A percentile compares a stretch with the other conserved stretches of the same genome.
phyloP scores from a whole-genome alignment of 1,140 invertebrate species.

The Microplitis demolitor region DNA sequence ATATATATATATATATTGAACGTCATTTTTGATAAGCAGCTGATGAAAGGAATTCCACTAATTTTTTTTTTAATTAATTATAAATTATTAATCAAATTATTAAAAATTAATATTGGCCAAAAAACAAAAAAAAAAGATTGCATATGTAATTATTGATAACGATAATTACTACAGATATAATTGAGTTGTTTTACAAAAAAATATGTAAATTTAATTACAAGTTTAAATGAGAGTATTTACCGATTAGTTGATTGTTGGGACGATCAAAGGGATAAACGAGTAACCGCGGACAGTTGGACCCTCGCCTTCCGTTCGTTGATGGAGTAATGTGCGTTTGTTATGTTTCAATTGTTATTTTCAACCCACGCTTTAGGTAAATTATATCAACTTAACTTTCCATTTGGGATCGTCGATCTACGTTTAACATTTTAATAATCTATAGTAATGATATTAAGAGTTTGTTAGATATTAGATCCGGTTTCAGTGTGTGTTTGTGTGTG shows the following conservation, averaged over 20 bases:
- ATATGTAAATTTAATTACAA: constrained; percentile 10
- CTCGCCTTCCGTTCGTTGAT: constrained; percentile 53
- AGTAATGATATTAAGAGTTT: no score
- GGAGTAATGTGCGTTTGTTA: constrained; percentile 56
- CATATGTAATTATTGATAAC: no score
- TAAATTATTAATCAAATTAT: no score
- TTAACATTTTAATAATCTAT: background rate
- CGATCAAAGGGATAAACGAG: constrained; percentile 25
- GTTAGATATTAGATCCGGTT: background rate
- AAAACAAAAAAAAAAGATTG: no score
- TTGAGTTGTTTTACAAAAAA: background rate
- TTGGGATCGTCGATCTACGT: background rate
- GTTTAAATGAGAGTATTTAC: constrained; percentile 26
- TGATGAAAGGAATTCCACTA: no score
- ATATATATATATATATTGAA: background rate
- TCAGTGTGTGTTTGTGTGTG: background rate
- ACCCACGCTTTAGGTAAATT: constrained; percentile 46
- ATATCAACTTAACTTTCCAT: constrained; percentile 35
- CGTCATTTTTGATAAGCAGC: no score
- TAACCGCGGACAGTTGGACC: constrained; percentile 34
- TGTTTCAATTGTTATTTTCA: constrained; percentile 50
- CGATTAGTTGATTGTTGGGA: constrained; percentile 47
- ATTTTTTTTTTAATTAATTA: no score
- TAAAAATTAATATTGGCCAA: no score
- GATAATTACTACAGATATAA: background rate